Evolutionary conservation across 2,888 invertebrate species (phyloP).

Genomic region (Andrena minutula): DNA sequence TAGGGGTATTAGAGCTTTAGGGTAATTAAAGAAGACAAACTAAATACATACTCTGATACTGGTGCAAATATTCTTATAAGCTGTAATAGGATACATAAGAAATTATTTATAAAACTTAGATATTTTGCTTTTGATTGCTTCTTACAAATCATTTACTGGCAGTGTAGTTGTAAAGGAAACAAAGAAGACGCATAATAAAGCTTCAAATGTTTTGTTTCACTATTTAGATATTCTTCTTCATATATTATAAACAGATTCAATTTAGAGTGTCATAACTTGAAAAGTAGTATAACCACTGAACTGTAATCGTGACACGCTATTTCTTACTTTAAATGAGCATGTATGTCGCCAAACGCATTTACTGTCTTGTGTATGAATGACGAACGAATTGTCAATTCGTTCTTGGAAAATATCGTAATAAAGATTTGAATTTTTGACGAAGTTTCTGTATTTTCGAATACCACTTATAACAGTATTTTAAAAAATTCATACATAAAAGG

Average conservation of each 20-base stretch:
- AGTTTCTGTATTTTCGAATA: constrained; percentile 19
- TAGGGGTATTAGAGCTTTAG: constrained; percentile 11
- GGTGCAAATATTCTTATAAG: constrained; percentile 16
- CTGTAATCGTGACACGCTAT: not conserved
- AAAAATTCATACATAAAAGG: constrained; percentile 7
- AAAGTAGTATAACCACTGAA: not conserved
- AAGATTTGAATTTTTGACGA: constrained; percentile 27
- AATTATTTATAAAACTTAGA: no score
- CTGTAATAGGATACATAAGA: constrained; percentile 7
- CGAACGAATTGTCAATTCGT: constrained; percentile 1
- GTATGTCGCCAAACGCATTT: constrained; percentile 27
- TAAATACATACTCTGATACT: not conserved
- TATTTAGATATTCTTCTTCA: constrained; percentile 14
- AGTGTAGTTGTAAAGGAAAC: constrained; percentile 8
- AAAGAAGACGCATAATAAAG: not conserved
- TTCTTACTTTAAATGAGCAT: constrained; percentile 7
- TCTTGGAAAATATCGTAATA: constrained; percentile 26
- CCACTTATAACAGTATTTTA: not conserved
- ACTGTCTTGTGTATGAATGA: constrained; percentile 27
- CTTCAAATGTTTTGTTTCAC: constrained; percentile 41
- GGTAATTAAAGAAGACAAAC: not conserved
- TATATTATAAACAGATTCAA: constrained; percentile 1
- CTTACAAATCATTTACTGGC: not conserved
- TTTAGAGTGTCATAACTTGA: not conserved
- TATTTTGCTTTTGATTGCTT: no score